A percentile compares a stretch with the other conserved stretches of the same genome.
Conservation (phyloP, 2,888 invertebrate species). For the Spodoptera littoralis region DNA sequence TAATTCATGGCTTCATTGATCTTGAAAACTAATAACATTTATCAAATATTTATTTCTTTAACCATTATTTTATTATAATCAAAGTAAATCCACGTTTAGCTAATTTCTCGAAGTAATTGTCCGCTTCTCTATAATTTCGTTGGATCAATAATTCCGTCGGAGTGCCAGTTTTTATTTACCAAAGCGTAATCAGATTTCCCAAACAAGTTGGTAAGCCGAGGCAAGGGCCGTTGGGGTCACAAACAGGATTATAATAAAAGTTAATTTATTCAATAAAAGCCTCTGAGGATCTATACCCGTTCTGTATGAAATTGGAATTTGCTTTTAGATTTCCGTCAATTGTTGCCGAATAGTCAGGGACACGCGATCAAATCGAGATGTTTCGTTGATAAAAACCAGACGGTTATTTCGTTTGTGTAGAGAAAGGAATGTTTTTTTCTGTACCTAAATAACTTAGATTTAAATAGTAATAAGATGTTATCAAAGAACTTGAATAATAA, state of each 20-base stretch:
- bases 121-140: constrained; percentile 27
- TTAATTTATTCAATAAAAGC: constrained; percentile 85
- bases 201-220: constrained; percentile 74
- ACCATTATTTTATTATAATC: too few species aligned
- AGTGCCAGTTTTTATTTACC: constrained; percentile 69
- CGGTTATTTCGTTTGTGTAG: constrained; percentile 11
- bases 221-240: constrained; percentile 66
- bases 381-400: constrained; percentile 9
- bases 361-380: constrained; percentile 10
- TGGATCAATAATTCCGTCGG: constrained; percentile 41
- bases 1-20: too few species aligned
- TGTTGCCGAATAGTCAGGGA: constrained; percentile 51
- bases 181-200: constrained; percentile 71
- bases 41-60: too few species aligned
- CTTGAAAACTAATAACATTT: too few species aligned
- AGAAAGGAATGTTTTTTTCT: not conserved
- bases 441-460: not conserved
- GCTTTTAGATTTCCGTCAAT: constrained; percentile 61
- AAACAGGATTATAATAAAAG: constrained; percentile 85
- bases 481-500: not conserved
- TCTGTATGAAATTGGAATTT: constrained; percentile 64
- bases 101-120: constrained; percentile 28
- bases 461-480: constrained; percentile 20
- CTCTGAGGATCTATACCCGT: constrained; percentile 67
- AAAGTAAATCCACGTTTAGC: constrained; percentile 1